These are phyloP conservation scores for Upupa epops DNA, from an alignment of 2,113 vertebrate genomes.

Conservation along the genomic window DNA sequence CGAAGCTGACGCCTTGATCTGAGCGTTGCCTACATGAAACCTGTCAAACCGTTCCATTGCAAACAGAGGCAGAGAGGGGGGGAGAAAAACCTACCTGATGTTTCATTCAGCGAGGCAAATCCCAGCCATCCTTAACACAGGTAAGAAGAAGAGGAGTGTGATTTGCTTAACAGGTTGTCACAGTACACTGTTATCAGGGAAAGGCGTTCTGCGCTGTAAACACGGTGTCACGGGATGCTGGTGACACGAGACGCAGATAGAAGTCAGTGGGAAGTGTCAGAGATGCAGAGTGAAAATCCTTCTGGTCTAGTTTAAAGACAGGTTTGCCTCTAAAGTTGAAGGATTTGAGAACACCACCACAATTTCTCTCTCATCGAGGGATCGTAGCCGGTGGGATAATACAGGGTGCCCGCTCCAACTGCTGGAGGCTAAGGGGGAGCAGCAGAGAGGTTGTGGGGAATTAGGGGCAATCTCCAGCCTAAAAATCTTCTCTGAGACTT, in stretches of 20 bases:
- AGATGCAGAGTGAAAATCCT: background rate
- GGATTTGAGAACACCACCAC: fast-evolving
- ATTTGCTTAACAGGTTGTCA: constrained; percentile 26
- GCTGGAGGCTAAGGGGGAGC: fast-evolving
- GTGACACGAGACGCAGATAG: background rate
- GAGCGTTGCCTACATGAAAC: constrained; percentile 35
- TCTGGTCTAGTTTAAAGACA: background rate
- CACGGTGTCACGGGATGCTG: background rate
- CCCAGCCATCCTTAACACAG: background rate
- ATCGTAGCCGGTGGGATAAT: background rate
- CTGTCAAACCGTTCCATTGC: constrained; percentile 20
- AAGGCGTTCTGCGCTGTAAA: background rate
- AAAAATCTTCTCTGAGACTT: background rate
- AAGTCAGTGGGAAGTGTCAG: background rate
- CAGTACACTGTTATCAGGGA: background rate
- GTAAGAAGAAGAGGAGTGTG: background rate
- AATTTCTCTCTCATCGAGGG: background rate
- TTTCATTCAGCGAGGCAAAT: constrained; percentile 17
- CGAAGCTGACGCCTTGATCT: constrained; percentile 38
- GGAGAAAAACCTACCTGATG: background rate
- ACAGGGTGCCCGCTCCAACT: background rate
- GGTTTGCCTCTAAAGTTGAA: background rate
- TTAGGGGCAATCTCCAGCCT: background rate
- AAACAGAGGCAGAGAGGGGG: background rate
- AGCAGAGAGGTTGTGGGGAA: background rate